phyloP scores from a whole-genome alignment of 2,797 vertebrate genomes.

The Menidia menidia region DNA sequence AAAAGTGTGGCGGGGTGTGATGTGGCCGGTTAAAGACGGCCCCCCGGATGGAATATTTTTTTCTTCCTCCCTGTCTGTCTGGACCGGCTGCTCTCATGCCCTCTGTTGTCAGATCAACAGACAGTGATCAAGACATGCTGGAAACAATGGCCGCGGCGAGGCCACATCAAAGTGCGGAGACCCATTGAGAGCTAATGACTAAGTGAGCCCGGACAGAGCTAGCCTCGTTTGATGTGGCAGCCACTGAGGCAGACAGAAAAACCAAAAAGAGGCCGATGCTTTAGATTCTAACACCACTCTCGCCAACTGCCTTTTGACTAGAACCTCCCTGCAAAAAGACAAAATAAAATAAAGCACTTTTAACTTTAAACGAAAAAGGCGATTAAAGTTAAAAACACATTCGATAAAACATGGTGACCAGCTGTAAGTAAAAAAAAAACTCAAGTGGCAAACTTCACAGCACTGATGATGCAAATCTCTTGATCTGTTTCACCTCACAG shows the following conservation, averaged over 20 bases:
- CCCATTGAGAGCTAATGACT: constrained; percentile 67
- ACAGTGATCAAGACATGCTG: constrained; percentile 63
- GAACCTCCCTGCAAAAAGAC: background rate
- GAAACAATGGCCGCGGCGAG: constrained; percentile 53
- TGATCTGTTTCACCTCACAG: constrained; percentile 33
- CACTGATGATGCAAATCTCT: constrained; percentile 45
- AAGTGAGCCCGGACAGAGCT: constrained; percentile 54
- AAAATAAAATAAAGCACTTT: background rate
- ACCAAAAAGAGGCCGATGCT: background rate
- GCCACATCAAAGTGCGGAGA: constrained; percentile 65
- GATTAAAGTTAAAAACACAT: too few species aligned
- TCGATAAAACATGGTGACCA: too few species aligned
- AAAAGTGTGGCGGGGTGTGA: background rate
- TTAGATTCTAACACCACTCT: background rate
- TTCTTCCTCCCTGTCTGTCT: constrained; percentile 26
- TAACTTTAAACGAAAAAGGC: too few species aligned
- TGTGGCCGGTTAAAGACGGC: constrained; percentile 30
- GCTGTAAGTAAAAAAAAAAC: background rate
- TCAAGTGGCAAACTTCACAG: constrained; percentile 36
- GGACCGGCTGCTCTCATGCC: constrained; percentile 49
- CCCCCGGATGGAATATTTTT: constrained; percentile 8
- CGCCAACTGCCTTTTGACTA: constrained; percentile 2
- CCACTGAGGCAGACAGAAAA: constrained; percentile 24
- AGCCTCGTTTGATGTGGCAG: constrained; percentile 62
- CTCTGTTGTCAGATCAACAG: constrained; percentile 55